Conservation (phyloP, 2,113 vertebrate species). For the Pholis gunnellus region DNA sequence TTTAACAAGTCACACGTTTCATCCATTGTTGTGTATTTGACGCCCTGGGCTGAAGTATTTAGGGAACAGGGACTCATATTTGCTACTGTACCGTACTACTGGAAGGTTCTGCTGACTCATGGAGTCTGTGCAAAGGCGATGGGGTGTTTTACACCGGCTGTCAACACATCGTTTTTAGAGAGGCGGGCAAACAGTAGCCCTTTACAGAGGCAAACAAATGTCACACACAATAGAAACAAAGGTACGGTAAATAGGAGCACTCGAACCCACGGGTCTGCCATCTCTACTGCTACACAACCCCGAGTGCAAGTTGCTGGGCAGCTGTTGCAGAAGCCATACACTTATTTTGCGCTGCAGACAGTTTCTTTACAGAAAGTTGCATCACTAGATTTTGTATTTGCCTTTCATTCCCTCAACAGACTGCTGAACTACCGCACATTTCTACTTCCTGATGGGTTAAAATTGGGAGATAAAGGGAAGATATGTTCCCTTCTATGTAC, state of each 20-base stretch:
- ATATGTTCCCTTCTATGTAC: neutral
- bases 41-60: constrained; percentile 15
- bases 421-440: neutral
- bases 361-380: neutral
- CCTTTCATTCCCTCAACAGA: too few relatives aligned
- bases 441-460: neutral
- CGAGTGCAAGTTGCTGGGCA: constrained; percentile 8
- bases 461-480: neutral
- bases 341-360: neutral
- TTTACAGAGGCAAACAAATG: constrained; percentile 61
- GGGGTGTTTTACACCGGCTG: constrained; percentile 54
- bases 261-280: constrained; percentile 28
- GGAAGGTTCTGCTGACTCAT: constrained; percentile 75
- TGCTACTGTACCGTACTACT: constrained; percentile 41
- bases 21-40: constrained; percentile 48
- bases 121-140: constrained; percentile 41
- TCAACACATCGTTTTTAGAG: constrained; percentile 67
- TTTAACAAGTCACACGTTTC: constrained; percentile 22
- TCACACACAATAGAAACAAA: constrained; percentile 68
- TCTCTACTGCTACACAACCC: constrained; percentile 1
- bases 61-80: constrained; percentile 42
- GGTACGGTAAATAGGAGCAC: constrained; percentile 54
- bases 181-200: constrained; percentile 54
- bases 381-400: neutral
- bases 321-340: constrained; percentile 1